Base-by-base conservation (phyloP, 2,888 invertebrate species). In the Lasioglossum pauxillum region DNA sequence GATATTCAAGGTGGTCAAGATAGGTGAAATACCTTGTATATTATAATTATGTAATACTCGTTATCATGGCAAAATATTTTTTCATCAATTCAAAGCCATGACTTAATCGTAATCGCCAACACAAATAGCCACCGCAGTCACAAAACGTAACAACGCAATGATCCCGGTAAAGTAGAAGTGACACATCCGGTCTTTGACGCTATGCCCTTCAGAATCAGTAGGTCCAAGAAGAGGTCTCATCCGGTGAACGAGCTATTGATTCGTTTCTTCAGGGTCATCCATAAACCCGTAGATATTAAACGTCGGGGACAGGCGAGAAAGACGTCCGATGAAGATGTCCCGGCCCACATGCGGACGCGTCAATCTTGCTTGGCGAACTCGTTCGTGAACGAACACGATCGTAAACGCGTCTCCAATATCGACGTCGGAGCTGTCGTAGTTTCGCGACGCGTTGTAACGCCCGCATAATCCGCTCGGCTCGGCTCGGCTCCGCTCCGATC, bases 401-500 rank as follows among this genome's bases (percentile, higher is more conserved):
- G 46, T 64, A 57, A 77, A 46, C 67, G 73, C 73, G 83, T 53
- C 23, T 77, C 81, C 83, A 83, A 74, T 78, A 78, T 88, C 80
- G 79, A 31, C 53, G 49, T 49, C 44, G 84, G 80, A 79, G 31
- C 60, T 44, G 73, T 82, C 71, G 75, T n/a, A 75, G 72, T n/a
- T 49, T 80, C 75, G 75, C 64, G 69, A 74, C 72, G 35, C 60
- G 73, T 72, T 41, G 69, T 64, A 80, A 80, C 44, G 81, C 53
- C 53, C 81, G 74, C 76, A 80, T 85, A 87, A 89, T 89, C 83
- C 83, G 64, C 64, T 76, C 64, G 60, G 60, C 60, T 16, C 60
- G 27, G 60, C 60, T 64, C 27, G 60, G 60, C 60, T 16, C 31
- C 2, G 60, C 60, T 64, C 27, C 27, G 60, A 7, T 7, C 27